A percentile compares a stretch with the other conserved stretches of the same genome.
Conservation (phyloP, 2,888 invertebrate species). For the Drosophila kambysellisi region DNA sequence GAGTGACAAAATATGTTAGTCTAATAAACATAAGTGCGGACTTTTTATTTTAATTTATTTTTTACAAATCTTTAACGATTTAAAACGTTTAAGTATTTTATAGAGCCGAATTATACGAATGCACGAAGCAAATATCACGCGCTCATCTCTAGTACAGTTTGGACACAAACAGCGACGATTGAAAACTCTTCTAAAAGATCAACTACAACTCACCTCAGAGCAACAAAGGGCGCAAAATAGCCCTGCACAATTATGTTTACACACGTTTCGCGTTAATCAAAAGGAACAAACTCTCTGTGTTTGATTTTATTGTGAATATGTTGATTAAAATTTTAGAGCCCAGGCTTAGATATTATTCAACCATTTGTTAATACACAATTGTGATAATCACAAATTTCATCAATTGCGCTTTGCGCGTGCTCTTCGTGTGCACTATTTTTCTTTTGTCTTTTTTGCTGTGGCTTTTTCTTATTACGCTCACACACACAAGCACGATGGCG, state of each 20-base stretch:
- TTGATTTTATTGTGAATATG: constrained; percentile 7
- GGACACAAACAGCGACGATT: constrained; percentile 40
- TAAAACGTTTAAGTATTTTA: neutral
- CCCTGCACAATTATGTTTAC: constrained; percentile 29
- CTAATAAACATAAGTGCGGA: neutral
- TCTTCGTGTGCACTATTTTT: constrained; percentile 63
- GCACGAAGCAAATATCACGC: constrained; percentile 12
- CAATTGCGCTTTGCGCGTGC: constrained; percentile 59
- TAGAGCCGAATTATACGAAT: neutral
- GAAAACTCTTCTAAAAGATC: constrained; percentile 34
- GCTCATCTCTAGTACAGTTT: constrained; percentile 61
- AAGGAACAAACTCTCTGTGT: neutral
- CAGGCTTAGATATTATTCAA: constrained; percentile 68
- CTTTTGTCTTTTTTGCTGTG: constrained; percentile 45
- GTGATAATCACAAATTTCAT: constrained; percentile 68
- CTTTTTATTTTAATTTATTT: neutral
- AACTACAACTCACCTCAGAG: constrained; percentile 58
- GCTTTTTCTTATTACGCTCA: constrained; percentile 50
- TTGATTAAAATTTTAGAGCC: constrained; percentile 30
- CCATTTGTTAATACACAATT: constrained; percentile 59
- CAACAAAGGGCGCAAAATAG: constrained; percentile 56
- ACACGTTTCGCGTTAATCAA: constrained; percentile 8
- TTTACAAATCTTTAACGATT: too few species aligned
- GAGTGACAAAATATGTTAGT: neutral
- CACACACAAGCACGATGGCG: constrained; percentile 43